A percentile compares a stretch with the other conserved stretches of the same genome.
phyloP scores from a whole-genome alignment of 2,888 invertebrate species.

The Xanthostigma xanthostigma region DNA sequence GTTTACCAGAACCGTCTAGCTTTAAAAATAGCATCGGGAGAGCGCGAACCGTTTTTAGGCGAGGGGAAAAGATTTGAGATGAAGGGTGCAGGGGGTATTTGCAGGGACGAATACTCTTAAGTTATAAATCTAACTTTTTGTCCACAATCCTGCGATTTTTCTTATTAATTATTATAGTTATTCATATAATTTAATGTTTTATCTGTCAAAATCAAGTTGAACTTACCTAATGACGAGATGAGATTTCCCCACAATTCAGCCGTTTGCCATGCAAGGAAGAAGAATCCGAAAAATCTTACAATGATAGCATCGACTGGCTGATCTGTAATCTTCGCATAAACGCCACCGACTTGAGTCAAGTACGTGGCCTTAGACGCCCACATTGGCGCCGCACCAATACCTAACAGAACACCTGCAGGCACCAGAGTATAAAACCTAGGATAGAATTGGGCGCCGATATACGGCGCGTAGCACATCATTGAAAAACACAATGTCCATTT shows the following conservation, averaged over 20 bases:
- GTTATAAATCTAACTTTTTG: no score
- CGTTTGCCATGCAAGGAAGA: slow-evolving; percentile 95
- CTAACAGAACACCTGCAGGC: slow-evolving; percentile 84
- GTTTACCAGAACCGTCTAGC: no score
- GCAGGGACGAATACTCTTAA: no score
- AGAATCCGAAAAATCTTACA: slow-evolving; percentile 94
- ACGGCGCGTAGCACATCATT: slow-evolving; percentile 86
- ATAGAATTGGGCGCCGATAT: slow-evolving; percentile 88
- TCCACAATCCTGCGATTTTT: no score
- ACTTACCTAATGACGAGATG: slow-evolving; percentile 79
- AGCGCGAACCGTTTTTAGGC: no score
- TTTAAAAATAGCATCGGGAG: no score
- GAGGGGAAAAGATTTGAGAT: no score
- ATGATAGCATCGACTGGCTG: slow-evolving; percentile 84
- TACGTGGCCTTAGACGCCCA: slow-evolving; percentile 99
- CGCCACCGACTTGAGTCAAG: slow-evolving; percentile 83
- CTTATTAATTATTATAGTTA: no score
- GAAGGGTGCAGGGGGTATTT: no score
- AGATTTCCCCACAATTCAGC: slow-evolving; percentile 95
- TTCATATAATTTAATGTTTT: no score
- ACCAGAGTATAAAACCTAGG: slow-evolving; percentile 86
- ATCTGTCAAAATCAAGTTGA: no score
- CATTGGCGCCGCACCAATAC: slow-evolving; percentile 90
- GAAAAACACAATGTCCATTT: slow-evolving; percentile 91
- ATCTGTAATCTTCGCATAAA: slow-evolving; percentile 77